Percentiles rank a stretch among this genome's conserved stretches.
phyloP scores from a whole-genome alignment of 2,797 vertebrate genomes.

The Sebastes iracundus region DNA sequence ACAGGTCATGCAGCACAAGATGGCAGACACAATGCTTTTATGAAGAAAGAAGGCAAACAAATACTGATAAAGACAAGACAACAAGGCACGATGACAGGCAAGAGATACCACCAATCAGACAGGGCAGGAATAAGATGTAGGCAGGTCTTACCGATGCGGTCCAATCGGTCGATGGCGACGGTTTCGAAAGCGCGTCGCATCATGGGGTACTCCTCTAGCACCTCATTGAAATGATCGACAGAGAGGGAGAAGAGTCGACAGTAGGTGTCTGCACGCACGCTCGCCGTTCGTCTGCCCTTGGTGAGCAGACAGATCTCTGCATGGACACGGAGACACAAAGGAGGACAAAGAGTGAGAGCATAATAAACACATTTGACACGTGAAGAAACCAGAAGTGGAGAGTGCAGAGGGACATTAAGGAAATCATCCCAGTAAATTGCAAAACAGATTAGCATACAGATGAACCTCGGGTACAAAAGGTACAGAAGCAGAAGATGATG shows the following conservation, averaged over 20 bases:
- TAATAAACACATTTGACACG: background rate
- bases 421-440: constrained; percentile 33
- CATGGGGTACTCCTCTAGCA: constrained; percentile 98
- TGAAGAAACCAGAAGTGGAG: constrained; percentile 14
- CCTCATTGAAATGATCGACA: constrained; percentile 99
- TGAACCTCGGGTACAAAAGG: constrained; percentile 35
- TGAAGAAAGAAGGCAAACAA: constrained; percentile 73
- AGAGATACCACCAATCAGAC: constrained; percentile 67
- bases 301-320: constrained; percentile 97
- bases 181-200: constrained; percentile 98
- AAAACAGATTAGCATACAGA: constrained; percentile 61
- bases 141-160: constrained; percentile 93
- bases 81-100: constrained; percentile 79
- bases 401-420: constrained; percentile 15
- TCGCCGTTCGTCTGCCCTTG: constrained; percentile 95
- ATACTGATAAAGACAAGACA: constrained; percentile 73
- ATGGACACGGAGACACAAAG: constrained; percentile 2
- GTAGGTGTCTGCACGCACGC: constrained; percentile 96
- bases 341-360: background rate
- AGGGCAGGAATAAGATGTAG: constrained; percentile 13
- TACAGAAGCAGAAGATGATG: constrained; percentile 38
- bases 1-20: constrained; percentile 85
- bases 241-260: constrained; percentile 98
- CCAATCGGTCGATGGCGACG: constrained; percentile 94
- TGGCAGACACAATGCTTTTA: constrained; percentile 82